phyloP scores from a whole-genome alignment of 2,797 vertebrate genomes.

The Epinephelus coioides region DNA sequence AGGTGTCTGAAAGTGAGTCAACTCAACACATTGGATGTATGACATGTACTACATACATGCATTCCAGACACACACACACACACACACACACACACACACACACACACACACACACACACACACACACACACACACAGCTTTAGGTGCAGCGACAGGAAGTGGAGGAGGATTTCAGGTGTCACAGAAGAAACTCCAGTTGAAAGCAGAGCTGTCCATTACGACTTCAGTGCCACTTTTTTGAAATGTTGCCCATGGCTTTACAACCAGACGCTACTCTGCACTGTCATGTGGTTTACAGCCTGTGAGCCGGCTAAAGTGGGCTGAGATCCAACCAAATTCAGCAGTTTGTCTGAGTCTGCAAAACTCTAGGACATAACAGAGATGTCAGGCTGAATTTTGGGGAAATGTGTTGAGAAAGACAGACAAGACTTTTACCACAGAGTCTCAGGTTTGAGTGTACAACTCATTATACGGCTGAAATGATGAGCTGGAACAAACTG shows the following conservation, averaged over 20 bases:
- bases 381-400: not conserved
- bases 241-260: slow-evolving; percentile 15
- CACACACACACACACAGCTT: slow-evolving; percentile 3
- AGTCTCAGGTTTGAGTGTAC: not conserved
- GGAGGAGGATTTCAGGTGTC: slow-evolving; percentile 52
- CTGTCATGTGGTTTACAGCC: slow-evolving; percentile 7
- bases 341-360: not conserved
- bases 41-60: slow-evolving; percentile 34
- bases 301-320: not conserved
- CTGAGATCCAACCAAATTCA: slow-evolving; percentile 6
- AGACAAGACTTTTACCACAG: not conserved
- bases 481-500: not conserved
- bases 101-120: not conserved
- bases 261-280: slow-evolving; percentile 15
- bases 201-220: slow-evolving; percentile 12
- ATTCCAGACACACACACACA: slow-evolving; percentile 15
- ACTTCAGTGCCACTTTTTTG: slow-evolving; percentile 8
- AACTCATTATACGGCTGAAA: not conserved
- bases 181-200: slow-evolving; percentile 38
- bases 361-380: not conserved
- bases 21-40: slow-evolving; percentile 22
- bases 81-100: not conserved
- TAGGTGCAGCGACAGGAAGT: slow-evolving; percentile 48
- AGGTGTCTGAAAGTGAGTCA: slow-evolving; percentile 10
- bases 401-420: not conserved